Conservation (phyloP, 2,888 invertebrate species). For the Apamea crenata region DNA sequence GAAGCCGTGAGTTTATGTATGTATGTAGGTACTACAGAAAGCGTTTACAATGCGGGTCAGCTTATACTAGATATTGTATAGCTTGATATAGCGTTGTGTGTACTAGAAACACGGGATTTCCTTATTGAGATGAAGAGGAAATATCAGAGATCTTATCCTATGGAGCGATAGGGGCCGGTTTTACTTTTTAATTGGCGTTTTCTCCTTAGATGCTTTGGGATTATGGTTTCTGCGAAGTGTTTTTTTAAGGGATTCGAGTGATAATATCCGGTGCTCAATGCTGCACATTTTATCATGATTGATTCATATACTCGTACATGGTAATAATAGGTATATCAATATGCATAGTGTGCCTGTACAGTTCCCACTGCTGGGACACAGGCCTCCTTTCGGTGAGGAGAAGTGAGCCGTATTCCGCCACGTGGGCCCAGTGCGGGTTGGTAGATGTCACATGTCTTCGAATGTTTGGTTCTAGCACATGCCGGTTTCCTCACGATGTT, state of each 20-base stretch:
- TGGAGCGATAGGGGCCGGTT: conserved; percentile 1
- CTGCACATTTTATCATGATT: background rate
- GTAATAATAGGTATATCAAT: background rate
- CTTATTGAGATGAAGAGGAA: conserved; percentile 52
- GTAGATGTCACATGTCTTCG: no score
- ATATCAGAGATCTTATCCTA: conserved; percentile 38
- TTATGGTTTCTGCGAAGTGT: background rate
- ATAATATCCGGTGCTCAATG: background rate
- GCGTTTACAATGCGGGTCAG: background rate
- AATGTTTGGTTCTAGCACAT: no score
- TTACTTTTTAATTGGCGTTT: conserved; percentile 38
- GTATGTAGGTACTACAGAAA: background rate
- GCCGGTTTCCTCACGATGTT: no score
- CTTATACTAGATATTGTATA: background rate
- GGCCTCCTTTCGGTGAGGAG: background rate
- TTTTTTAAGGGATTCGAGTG: background rate
- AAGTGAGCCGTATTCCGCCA: background rate
- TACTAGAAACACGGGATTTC: conserved; percentile 44
- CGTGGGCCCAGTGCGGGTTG: background rate
- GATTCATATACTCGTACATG: background rate
- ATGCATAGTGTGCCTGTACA: background rate
- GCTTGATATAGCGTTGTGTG: no score
- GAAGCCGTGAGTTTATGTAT: no score
- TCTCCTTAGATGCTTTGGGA: background rate
- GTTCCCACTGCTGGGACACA: background rate